Percentiles rank a stretch among this genome's conserved stretches.
phyloP scores from a whole-genome alignment of 2,113 vertebrate species.

The Girardinichthys multiradiatus region DNA sequence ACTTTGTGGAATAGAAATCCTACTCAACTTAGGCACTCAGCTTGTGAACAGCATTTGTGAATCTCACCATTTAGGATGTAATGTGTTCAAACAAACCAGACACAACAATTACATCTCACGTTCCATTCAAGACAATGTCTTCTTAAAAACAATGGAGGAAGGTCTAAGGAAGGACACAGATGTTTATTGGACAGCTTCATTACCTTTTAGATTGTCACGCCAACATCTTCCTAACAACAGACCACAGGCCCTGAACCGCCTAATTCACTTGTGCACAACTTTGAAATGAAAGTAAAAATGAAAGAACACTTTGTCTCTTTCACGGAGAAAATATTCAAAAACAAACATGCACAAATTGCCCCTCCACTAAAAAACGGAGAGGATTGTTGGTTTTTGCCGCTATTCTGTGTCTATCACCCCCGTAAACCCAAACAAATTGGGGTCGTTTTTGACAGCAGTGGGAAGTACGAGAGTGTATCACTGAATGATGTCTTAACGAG shows the following conservation, averaged over 20 bases:
- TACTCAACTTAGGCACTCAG: no score
- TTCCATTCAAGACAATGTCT: slow-evolving; percentile 17
- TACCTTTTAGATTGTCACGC: slow-evolving; percentile 31
- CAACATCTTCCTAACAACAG: background rate
- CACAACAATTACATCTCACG: slow-evolving; percentile 21
- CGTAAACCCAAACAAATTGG: slow-evolving; percentile 5
- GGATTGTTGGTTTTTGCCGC: slow-evolving; percentile 4
- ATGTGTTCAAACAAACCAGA: slow-evolving; percentile 27
- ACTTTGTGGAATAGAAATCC: no score
- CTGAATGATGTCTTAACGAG: background rate
- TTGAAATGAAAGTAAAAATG: slow-evolving; percentile 13
- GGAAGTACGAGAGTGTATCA: background rate
- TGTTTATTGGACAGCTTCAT: slow-evolving; percentile 20
- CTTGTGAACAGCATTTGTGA: no score
- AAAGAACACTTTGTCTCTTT: background rate
- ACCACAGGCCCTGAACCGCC: slow-evolving; percentile 1
- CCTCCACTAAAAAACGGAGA: slow-evolving; percentile 4
- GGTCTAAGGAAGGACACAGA: slow-evolving; percentile 11
- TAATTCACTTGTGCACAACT: slow-evolving; percentile 18
- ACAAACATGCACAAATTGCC: background rate
- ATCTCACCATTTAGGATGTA: slow-evolving; percentile 23
- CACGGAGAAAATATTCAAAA: slow-evolving; percentile 16
- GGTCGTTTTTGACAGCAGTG: background rate
- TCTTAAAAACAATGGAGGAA: slow-evolving; percentile 33
- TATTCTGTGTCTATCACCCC: slow-evolving; percentile 9